These are phyloP conservation scores for Ormyrus nitidulus DNA, from an alignment of 2,888 invertebrate species.

Conservation along the genomic window DNA sequence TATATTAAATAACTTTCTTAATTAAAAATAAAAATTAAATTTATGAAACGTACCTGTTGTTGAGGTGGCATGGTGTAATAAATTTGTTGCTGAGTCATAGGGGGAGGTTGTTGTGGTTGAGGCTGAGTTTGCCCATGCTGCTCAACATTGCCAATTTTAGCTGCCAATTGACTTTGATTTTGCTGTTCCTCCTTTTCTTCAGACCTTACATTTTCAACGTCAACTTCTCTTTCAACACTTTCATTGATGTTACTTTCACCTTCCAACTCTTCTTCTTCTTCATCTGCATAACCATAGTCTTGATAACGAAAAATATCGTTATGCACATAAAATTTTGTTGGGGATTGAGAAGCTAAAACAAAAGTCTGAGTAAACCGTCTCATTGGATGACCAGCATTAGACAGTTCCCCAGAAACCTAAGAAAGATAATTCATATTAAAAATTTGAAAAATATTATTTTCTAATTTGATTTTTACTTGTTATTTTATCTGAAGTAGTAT, in stretches of 20 bases:
- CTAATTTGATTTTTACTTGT: neutral
- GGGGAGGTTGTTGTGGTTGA: conserved; percentile 63
- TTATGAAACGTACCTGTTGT: conserved; percentile 60
- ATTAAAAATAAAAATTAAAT: neutral
- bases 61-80: conserved; percentile 66
- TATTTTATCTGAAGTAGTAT: neutral
- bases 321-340: conserved; percentile 98
- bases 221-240: conserved; percentile 75
- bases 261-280: conserved; percentile 69
- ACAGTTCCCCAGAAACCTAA: conserved; percentile 95
- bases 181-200: conserved; percentile 82
- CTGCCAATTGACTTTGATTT: conserved; percentile 64
- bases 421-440: conserved; percentile 25
- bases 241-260: conserved; percentile 68
- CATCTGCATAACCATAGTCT: conserved; percentile 76
- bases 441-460: neutral
- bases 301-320: conserved; percentile 99
- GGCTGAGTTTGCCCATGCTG: conserved; percentile 62
- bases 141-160: conserved; percentile 62
- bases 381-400: conserved; percentile 97
- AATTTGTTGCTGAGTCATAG: conserved; percentile 64
- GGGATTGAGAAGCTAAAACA: conserved; percentile 95
- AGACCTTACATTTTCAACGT: conserved; percentile 80
- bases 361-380: conserved; percentile 98
- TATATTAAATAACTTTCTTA: conserved; percentile 1